These are phyloP conservation scores for Rostratula benghalensis DNA, from an alignment of 2,113 vertebrate species.

Conservation along the genomic window DNA sequence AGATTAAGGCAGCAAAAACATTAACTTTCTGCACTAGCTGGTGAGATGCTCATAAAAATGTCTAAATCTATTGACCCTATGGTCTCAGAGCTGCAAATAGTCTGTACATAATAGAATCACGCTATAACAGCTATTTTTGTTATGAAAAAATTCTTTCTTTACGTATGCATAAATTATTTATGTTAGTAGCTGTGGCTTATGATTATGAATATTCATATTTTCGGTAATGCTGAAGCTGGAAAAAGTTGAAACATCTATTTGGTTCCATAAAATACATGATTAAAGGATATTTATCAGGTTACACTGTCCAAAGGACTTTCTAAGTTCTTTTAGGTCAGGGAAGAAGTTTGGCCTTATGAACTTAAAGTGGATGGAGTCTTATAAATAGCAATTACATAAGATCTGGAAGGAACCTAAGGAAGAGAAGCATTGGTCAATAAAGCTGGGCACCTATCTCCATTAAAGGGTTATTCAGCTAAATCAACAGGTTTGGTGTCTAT, in stretches of 20 bases:
- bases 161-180: slow-evolving; percentile 19
- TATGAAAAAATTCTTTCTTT: background rate
- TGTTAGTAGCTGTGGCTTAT: background rate
- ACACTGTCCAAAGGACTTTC: background rate
- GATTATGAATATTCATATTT: background rate
- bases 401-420: background rate
- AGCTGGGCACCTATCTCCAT: background rate
- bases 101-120: background rate
- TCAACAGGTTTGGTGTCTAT: background rate
- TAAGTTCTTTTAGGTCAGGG: background rate
- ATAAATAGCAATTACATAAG: background rate
- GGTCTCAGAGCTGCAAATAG: slow-evolving; percentile 1
- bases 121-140: background rate
- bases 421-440: background rate
- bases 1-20: background rate
- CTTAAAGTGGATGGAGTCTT: background rate
- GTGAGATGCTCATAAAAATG: background rate
- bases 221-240: background rate
- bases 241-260: background rate
- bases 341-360: background rate
- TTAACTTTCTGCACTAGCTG: slow-evolving; percentile 1
- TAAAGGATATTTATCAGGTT: background rate
- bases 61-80: slow-evolving; percentile 2
- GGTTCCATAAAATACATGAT: background rate
- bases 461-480: background rate